Conservation (phyloP, 1,140 invertebrate species). For the Saccostrea cuccullata region DNA sequence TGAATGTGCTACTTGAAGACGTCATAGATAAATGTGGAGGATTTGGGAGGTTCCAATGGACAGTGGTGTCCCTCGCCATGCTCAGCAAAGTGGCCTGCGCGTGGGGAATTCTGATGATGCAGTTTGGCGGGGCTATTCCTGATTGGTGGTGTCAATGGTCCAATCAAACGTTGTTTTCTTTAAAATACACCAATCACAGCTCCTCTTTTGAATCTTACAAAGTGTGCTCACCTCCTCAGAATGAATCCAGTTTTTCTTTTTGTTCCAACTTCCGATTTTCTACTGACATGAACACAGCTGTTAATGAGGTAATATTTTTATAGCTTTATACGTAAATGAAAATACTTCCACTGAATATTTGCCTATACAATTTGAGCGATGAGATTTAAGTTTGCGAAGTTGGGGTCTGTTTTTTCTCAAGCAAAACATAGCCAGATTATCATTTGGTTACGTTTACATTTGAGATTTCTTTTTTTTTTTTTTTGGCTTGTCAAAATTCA, state of each 20-base stretch:
- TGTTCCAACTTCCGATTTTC: constrained; percentile 18
- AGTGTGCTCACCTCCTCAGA: neutral
- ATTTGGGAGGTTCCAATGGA: constrained; percentile 50
- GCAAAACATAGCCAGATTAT: neutral
- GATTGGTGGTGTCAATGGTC: constrained; percentile 57
- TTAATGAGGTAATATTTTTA: constrained; percentile 37
- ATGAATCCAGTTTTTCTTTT: neutral
- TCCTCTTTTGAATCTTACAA: neutral
- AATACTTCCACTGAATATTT: neutral
- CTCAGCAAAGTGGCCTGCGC: constrained; percentile 10
- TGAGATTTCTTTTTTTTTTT: neutral
- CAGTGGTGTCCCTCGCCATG: constrained; percentile 41
- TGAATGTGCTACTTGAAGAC: constrained; percentile 45
- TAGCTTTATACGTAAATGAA: neutral
- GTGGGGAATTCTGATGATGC: constrained; percentile 61
- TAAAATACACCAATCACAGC: neutral
- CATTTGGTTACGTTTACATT: neutral
- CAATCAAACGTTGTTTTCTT: neutral
- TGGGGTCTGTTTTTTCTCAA: no score
- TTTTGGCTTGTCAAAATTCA: neutral
- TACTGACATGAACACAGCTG: constrained; percentile 30
- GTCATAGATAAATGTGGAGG: constrained; percentile 52
- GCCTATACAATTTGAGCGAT: no score
- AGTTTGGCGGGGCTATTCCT: constrained; percentile 56
- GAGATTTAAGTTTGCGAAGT: no score